Base-by-base conservation (phyloP, 2,888 invertebrate genomes). In the Celastrina argiolus region DNA sequence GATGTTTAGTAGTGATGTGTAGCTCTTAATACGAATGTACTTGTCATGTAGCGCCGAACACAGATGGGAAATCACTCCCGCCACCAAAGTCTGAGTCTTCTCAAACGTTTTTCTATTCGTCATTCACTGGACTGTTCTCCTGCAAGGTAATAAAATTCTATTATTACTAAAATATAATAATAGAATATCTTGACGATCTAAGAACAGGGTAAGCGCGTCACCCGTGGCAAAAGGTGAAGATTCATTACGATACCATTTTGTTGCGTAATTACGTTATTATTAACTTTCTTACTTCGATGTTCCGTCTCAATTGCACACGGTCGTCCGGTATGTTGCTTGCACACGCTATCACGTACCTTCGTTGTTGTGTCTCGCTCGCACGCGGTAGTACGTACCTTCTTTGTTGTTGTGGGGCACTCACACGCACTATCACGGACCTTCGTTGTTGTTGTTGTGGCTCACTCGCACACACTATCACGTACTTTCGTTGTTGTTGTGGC, bases 41-140 rank as follows among this genome's bases (percentile, higher is more conserved):
- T 56, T 56, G 26, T 45, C 42, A 56, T 41, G 58, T 56, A 18
- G 51, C 16, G 56, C 18, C 56, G 26, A 22, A 16, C 39, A 8
- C 39, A 28, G 14, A 64, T 67, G 56, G 64, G 63, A 41, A 64
- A 63, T 71, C 69, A 71, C 66, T 74, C 72, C 75, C 71, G 75
- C 78, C 81, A 87, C 88, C 87, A 87, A 78, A 82, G 81, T 81
- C 87, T 84, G 64, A 82, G 81, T 34, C 82, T 81, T 67, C 82
- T 78, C 65, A 76, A 72, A 70, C 73, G 72, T 64, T 69, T 70
- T 56, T 74, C 78, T 74, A 74, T 80, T 74, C 78, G 86, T 90
- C 89, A 90, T 87, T 89, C 88, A 69, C 75, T 84, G 39, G 84
- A 71, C 69, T 88, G 88, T 72, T 90, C 89, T 56, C 88, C 90